Base-by-base conservation (phyloP, 2,113 vertebrate genomes). In the Pelecanoides urinatrix region DNA sequence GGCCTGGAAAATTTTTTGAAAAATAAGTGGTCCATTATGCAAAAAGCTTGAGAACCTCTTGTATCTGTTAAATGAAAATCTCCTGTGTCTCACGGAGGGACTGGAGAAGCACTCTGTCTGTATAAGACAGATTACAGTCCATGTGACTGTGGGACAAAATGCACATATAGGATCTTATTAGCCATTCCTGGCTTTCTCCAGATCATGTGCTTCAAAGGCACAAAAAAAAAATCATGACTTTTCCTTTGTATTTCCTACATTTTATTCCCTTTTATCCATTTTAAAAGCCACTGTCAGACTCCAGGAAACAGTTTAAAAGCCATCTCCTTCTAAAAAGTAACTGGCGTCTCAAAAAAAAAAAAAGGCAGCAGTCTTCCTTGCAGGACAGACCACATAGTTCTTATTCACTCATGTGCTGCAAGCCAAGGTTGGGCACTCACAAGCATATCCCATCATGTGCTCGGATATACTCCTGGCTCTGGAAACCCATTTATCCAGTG, bases 341-440 rank as follows among this genome's bases (percentile, higher is more conserved):
- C 12, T 91, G 49, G 56, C 2, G 2, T 92, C 72, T 80, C 34
- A 36, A 67, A 67, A 65, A 47, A 49, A 85, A 56, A 34, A 40
- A 74, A 47, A 38, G 3, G 30, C 53, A 72, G 36, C 67, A 49
- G 58, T 65, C 45, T 83, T 74, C 86, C 68, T 96, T 84, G 63
- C 73, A 89, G 84, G 76, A 80, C 91, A 96, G 86, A 94, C 86
- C 91, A 91, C 94, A 96, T 83, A 94, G 86, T 49, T 96, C 79
- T 84, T 92, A 92, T 47, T 95, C 83, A 77, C 79, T 88, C 79
- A 73, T 84, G 93, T 74, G 83, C 79, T 94, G 45, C 91, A 82
- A 81, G 77, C 77, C 77, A 93, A 95, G 91, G 70, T 61, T 91
- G 81, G 92, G 87, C 62, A 92, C 94, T 86, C 90, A 78, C 45